Evolutionary conservation across 2,888 invertebrate species (phyloP).

Genomic region (Cephus spinipes): DNA sequence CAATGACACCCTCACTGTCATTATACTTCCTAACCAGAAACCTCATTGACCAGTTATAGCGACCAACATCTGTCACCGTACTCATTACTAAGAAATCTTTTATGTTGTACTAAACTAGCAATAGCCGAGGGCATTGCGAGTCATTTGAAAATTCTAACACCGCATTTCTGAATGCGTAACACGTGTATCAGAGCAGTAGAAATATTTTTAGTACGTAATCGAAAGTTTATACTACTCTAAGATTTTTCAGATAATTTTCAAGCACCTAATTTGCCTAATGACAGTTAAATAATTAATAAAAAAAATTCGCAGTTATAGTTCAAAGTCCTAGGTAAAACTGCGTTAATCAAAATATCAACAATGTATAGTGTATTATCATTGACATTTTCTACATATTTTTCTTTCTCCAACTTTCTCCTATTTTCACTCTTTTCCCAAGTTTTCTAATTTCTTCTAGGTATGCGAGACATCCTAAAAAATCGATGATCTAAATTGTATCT

Average conservation of each 20-base stretch:
- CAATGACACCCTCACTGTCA: background rate
- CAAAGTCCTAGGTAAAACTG: too few species aligned
- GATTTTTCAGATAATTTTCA: too few species aligned
- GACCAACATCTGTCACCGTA: background rate
- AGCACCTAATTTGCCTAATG: too few species aligned
- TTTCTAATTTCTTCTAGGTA: constrained; percentile 20
- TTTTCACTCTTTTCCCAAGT: constrained; percentile 17
- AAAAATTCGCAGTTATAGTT: too few species aligned
- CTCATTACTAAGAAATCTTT: background rate
- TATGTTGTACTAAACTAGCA: background rate
- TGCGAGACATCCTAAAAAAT: constrained; percentile 27
- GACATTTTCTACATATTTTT: too few species aligned
- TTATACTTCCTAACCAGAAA: background rate
- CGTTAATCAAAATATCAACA: too few species aligned
- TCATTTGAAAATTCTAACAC: background rate
- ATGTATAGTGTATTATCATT: too few species aligned
- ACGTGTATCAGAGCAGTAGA: too few species aligned
- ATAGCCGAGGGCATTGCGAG: background rate
- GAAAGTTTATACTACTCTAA: too few species aligned
- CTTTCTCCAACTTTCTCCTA: constrained; percentile 28
- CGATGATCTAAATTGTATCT: constrained; percentile 37
- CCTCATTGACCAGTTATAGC: background rate
- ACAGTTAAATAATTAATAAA: too few species aligned
- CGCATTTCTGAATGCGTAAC: background rate
- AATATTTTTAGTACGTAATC: too few species aligned